These are phyloP conservation scores for Athripsodes cinereus DNA, from an alignment of 2,888 invertebrate genomes.

Conservation along the genomic window DNA sequence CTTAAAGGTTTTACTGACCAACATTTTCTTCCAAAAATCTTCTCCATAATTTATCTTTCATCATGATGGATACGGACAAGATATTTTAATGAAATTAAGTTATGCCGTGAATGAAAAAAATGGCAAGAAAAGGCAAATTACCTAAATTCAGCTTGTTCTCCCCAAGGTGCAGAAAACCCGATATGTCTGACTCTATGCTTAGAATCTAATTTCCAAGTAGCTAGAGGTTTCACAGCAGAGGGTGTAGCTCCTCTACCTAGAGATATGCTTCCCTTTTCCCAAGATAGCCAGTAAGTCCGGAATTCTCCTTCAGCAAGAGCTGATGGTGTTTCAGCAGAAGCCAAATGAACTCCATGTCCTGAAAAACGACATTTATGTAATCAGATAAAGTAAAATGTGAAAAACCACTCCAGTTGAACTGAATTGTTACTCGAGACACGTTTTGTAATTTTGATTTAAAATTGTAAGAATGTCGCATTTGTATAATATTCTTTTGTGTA, in stretches of 20 bases:
- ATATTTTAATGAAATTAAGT: too few species aligned
- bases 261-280: conserved; percentile 54
- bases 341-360: conserved; percentile 59
- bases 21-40: too few species aligned
- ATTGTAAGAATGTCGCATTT: too few species aligned
- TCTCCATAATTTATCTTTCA: too few species aligned
- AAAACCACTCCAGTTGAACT: too few species aligned
- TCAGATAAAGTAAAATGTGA: too few species aligned
- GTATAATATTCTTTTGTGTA: too few species aligned
- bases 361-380: conserved; percentile 31
- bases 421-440: too few species aligned
- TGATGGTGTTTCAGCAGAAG: conserved; percentile 49
- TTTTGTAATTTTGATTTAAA: too few species aligned
- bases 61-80: too few species aligned
- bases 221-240: conserved; percentile 50
- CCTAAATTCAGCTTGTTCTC: conserved; percentile 60
- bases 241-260: conserved; percentile 55
- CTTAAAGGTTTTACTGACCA: too few species aligned
- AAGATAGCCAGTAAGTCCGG: conserved; percentile 63
- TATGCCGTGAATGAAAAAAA: too few species aligned
- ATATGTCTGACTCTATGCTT: conserved; percentile 56
- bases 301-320: conserved; percentile 52
- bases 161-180: conserved; percentile 60
- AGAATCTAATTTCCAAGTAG: conserved; percentile 52
- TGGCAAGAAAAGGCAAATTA: conserved; percentile 29